Evolutionary conservation across 2,888 invertebrate genomes (phyloP).

Genomic region (Ganaspis brasiliensis): DNA sequence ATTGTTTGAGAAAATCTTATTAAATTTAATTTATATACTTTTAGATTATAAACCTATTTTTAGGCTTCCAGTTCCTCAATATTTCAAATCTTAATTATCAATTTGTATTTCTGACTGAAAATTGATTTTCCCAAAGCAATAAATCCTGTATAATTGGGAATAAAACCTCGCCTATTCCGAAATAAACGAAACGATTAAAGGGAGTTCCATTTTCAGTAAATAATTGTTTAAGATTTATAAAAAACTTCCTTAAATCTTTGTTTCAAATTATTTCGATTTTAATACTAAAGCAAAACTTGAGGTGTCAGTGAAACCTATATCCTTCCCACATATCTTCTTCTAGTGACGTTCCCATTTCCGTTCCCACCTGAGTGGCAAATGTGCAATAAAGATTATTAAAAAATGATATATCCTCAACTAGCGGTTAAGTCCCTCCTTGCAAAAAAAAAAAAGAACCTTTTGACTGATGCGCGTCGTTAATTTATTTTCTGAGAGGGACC

Average conservation of each 20-base stretch:
- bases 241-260: neutral
- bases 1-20: no score
- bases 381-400: conserved; percentile 55
- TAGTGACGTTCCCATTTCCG: conserved; percentile 12
- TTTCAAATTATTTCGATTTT: neutral
- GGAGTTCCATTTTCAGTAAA: no score
- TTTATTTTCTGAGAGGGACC: conserved; percentile 21
- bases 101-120: neutral
- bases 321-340: conserved; percentile 37
- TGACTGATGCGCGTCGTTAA: neutral
- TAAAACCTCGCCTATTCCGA: neutral
- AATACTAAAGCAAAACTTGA: neutral
- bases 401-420: conserved; percentile 37
- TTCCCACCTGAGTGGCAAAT: conserved; percentile 40
- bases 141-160: neutral
- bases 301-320: conserved; percentile 11
- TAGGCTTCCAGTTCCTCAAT: neutral
- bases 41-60: no score
- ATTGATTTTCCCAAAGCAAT: neutral
- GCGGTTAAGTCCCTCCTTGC: conserved; percentile 19
- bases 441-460: neutral
- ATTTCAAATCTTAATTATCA: neutral
- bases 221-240: neutral
- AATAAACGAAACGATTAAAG: no score
- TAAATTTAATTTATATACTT: no score